A percentile compares a stretch with the other conserved stretches of the same genome.
phyloP scores from a whole-genome alignment of 2,888 invertebrate genomes.

The Tachina lurida region DNA sequence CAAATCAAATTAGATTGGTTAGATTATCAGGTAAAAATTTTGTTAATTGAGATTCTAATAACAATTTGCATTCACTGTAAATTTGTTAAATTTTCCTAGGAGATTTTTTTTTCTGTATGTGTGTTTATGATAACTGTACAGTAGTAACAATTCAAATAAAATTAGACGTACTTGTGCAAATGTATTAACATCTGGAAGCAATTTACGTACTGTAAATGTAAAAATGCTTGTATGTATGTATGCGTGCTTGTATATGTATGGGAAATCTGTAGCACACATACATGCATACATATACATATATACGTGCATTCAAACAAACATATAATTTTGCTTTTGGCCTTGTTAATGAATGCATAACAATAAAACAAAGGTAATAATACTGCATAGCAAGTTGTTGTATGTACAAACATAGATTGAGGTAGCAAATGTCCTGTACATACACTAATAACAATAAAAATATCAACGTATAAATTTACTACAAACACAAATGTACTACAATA shows the following conservation, averaged over 20 bases:
- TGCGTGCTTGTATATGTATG: no score
- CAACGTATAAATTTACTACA: neutral
- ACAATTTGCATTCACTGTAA: neutral
- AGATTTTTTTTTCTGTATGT: neutral
- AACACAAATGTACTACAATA: neutral
- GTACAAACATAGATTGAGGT: neutral
- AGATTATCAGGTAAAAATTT: no score
- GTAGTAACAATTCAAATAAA: conserved; percentile 32
- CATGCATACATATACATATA: neutral
- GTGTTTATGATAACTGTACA: conserved; percentile 28
- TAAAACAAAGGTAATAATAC: conserved; percentile 68
- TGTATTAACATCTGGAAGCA: conserved; percentile 5
- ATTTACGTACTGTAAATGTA: conserved; percentile 6
- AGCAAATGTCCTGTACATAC: conserved; percentile 46
- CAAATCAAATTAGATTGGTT: neutral
- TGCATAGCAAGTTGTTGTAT: conserved; percentile 16
- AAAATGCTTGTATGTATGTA: no score
- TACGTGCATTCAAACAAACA: neutral
- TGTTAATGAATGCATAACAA: conserved; percentile 70
- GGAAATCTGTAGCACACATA: neutral
- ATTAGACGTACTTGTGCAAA: conserved; percentile 14
- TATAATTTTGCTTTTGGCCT: conserved; percentile 36
- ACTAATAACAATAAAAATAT: conserved; percentile 62
- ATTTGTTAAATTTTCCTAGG: neutral
- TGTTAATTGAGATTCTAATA: no score